phyloP scores from a whole-genome alignment of 35 echinoderm and acorn worm species.

The Patiria miniata region DNA sequence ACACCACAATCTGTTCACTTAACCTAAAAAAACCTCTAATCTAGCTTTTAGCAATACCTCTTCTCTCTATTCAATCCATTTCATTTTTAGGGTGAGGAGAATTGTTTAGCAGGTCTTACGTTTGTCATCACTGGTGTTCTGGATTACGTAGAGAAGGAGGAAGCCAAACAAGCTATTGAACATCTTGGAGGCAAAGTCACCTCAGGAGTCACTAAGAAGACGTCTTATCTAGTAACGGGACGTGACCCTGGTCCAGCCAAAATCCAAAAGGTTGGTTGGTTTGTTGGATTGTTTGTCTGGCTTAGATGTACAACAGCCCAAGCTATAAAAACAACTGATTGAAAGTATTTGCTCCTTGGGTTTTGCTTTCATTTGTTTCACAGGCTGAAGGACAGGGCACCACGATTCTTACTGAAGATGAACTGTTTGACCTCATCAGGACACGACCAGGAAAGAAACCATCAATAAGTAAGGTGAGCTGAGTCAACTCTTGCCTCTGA shows the following conservation, averaged over 20 bases:
- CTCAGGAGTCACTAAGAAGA: constrained; percentile 79
- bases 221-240: constrained; percentile 72
- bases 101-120: constrained; percentile 73
- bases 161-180: constrained; percentile 69
- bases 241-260: constrained; percentile 79
- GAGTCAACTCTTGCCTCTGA: not conserved
- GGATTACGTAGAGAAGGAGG: constrained; percentile 84
- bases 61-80: not conserved
- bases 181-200: constrained; percentile 69
- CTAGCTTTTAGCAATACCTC: no score
- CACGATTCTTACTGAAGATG: constrained; percentile 60
- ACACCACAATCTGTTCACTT: no score
- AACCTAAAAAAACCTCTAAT: no score
- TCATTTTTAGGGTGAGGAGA: not conserved
- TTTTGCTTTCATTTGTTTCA: not conserved
- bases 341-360: not conserved
- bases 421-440: constrained; percentile 73
- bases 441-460: constrained; percentile 73
- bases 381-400: constrained; percentile 61
- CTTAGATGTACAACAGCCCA: no score
- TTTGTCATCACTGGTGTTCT: constrained; percentile 89
- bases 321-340: not conserved
- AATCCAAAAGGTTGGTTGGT: constrained; percentile 68
- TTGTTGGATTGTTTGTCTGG: not conserved
- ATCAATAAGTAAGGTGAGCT: constrained; percentile 11